Evolutionary conservation across 2,888 invertebrate genomes (phyloP), one percentile per base, ranked within the genome.

Genomic region (Eupithecia insigniata): DNA sequence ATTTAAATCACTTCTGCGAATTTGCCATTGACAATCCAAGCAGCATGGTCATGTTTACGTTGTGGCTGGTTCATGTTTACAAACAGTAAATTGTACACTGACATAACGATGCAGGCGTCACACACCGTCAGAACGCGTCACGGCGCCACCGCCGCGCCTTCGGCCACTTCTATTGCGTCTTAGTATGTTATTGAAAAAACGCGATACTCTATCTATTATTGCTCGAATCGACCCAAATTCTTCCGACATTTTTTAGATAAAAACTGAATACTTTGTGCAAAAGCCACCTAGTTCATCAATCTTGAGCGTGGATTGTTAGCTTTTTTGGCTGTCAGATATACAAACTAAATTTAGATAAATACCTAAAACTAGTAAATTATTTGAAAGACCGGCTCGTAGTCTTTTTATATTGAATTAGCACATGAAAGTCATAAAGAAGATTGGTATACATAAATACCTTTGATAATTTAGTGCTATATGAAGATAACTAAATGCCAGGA

Each of bases 31-130:
- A 89, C 89, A 89, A 86, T 85, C 84, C 86, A 87, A 87, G 85
- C 89, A 88, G 82, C 90, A 87, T 90, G 90, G 87, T 81, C 77
- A 80, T 92, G 90, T 92, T 92, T 93, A 92, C 91, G 88, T 87
- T 84, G 82, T 84, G 83, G 84, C 81, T 79, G 83, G 83, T 81
- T 81, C 78, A 79, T 93, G 92, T 92, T 93, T 93, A 92, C 92
- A 91, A 93, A 93, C 92, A 93, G 84, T 87, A 86, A 87, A 89
- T 89, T 91, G 90, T 92, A 90, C 90, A 85, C 87, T 88, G 87
- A 88, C 87, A 88, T 86, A 84, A 87, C 85, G 81, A 79, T 85
- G 88, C 88, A 86, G 77, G 84, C 87, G 86, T 85, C 87, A 87
- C 77, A 74, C 85, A 82, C 85, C 81, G 73, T 43, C 73, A 66